These are phyloP conservation scores for Forbesichthys agassizii DNA, from an alignment of 2,113 vertebrate species.

Conservation along the genomic window DNA sequence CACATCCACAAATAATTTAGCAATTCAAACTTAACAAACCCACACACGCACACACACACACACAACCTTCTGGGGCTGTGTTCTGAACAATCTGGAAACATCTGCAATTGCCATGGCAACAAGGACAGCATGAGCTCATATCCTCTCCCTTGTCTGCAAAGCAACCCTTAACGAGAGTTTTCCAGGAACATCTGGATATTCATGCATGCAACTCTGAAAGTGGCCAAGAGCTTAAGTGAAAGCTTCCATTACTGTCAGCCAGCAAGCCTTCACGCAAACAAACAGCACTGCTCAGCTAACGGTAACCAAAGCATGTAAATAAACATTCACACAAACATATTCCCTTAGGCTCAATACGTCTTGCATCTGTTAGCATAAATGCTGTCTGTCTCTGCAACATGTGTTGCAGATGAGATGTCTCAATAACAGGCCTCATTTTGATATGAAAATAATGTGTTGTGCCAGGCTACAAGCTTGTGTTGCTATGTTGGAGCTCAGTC, in stretches of 20 bases:
- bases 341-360: not conserved
- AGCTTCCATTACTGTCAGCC: constrained; percentile 1
- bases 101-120: constrained; percentile 53
- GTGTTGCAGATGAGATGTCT: no score
- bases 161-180: constrained; percentile 32
- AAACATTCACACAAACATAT: not conserved
- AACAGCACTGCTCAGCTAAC: no score
- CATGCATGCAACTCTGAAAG: not conserved
- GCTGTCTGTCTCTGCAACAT: no score
- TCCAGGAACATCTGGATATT: constrained; percentile 64
- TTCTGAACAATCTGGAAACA: constrained; percentile 42
- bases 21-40: not conserved
- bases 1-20: not conserved
- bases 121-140: constrained; percentile 31
- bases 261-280: not conserved
- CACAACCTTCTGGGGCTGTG: not conserved
- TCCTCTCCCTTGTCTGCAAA: constrained; percentile 25
- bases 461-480: no score
- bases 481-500: no score
- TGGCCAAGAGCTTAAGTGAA: not conserved
- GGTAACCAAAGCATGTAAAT: no score
- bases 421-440: no score
- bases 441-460: no score
- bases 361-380: no score
- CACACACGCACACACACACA: not conserved